A percentile compares a stretch with the other conserved stretches of the same genome.
Conservation (phyloP, 2,797 vertebrate species). For the Syngnathus rostellatus region DNA sequence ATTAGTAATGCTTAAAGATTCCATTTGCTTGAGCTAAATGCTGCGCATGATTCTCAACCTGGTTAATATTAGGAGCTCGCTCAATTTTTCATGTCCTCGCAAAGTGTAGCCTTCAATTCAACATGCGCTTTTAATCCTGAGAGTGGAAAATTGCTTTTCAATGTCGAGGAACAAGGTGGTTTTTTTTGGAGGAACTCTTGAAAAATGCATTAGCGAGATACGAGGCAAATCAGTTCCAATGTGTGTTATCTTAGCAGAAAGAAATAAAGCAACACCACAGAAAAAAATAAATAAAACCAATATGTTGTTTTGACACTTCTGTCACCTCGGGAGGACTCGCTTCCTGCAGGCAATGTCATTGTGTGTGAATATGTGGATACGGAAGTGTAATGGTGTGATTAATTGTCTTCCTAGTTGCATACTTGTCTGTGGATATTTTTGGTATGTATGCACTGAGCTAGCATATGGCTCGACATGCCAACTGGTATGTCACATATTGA, state of each 20-base stretch:
- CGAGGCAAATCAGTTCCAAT: constrained; percentile 52
- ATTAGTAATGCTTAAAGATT: constrained; percentile 74
- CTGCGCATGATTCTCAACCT: constrained; percentile 49
- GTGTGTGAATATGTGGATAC: constrained; percentile 4
- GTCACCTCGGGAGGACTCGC: constrained; percentile 47
- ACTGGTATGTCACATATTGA: constrained; percentile 1
- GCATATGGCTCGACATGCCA: constrained; percentile 1
- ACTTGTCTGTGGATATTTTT: constrained; percentile 23
- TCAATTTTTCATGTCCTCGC: constrained; percentile 95
- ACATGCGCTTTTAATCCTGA: constrained; percentile 95
- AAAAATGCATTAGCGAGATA: constrained; percentile 77
- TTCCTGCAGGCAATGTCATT: constrained; percentile 23
- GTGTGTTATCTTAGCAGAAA: constrained; percentile 21
- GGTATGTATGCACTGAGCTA: constrained; percentile 14
- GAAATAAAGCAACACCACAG: constrained; percentile 61
- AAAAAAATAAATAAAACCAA: constrained; percentile 48
- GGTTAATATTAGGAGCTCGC: constrained; percentile 86
- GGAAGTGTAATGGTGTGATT: constrained; percentile 30
- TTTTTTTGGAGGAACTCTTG: constrained; percentile 82
- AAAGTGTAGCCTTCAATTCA: constrained; percentile 96
- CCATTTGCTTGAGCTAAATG: constrained; percentile 63
- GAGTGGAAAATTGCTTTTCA: constrained; percentile 96
- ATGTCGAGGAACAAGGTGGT: constrained; percentile 86
- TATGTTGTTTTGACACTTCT: constrained; percentile 68
- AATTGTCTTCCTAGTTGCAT: constrained; percentile 30